Percentiles rank a stretch among this genome's conserved stretches.
Conservation (phyloP, 2,888 invertebrate genomes). For the Penaeus monodon region DNA sequence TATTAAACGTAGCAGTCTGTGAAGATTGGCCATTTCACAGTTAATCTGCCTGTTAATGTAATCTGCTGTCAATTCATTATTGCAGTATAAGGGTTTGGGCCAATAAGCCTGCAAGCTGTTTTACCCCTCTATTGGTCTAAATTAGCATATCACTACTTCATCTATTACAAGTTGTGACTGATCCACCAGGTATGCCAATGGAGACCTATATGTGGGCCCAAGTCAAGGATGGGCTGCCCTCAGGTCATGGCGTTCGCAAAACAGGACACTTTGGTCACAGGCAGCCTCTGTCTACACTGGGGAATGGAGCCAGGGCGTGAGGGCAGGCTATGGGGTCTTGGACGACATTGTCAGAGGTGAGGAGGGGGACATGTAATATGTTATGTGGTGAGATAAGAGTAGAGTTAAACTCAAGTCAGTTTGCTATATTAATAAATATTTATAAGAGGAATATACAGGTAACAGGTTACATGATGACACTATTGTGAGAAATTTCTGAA, state of each 20-base stretch:
- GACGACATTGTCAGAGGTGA: constrained; percentile 77
- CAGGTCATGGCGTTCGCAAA: constrained; percentile 87
- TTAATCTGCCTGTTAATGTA: too few species aligned
- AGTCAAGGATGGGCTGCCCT: constrained; percentile 85
- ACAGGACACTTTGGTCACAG: constrained; percentile 82
- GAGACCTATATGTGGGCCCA: constrained; percentile 88
- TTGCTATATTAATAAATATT: too few species aligned
- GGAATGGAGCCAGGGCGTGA: constrained; percentile 83
- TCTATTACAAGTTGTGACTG: not conserved
- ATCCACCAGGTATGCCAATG: constrained; percentile 76
- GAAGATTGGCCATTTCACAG: too few species aligned
- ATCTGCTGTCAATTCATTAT: too few species aligned
- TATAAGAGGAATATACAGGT: too few species aligned
- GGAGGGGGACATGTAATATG: not conserved
- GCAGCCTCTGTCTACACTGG: constrained; percentile 88
- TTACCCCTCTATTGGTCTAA: too few species aligned
- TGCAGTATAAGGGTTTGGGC: too few species aligned
- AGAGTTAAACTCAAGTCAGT: not conserved
- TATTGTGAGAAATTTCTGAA: too few species aligned
- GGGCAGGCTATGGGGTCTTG: constrained; percentile 89
- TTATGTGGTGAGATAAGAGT: not conserved
- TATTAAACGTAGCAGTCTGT: too few species aligned
- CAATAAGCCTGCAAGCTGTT: too few species aligned
- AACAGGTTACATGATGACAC: too few species aligned
- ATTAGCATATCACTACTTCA: too few species aligned